Evolutionary conservation across 2,797 vertebrate species (phyloP).

Genomic region (Danio jaintianensis): DNA sequence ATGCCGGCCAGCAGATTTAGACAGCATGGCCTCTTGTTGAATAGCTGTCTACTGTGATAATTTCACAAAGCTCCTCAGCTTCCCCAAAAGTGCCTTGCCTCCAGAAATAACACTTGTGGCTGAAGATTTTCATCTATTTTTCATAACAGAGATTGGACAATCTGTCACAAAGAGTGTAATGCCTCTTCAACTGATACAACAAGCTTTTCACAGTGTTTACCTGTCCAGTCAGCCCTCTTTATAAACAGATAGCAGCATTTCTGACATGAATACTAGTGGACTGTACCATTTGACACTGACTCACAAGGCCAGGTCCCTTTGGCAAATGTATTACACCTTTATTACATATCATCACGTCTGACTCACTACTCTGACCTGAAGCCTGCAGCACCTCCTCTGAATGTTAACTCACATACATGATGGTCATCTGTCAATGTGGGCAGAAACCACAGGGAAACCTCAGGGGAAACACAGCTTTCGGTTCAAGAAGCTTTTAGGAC

Average conservation of each 20-base stretch:
- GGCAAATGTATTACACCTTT: conserved; percentile 34
- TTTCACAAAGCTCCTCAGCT: conserved; percentile 32
- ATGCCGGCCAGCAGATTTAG: conserved; percentile 8
- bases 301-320: conserved; percentile 19
- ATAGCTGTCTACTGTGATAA: conserved; percentile 43
- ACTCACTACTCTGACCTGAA: conserved; percentile 9
- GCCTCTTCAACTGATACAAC: conserved; percentile 4
- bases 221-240: neutral
- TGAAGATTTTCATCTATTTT: conserved; percentile 31
- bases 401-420: conserved; percentile 10
- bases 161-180: conserved; percentile 28
- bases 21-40: conserved; percentile 27
- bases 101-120: conserved; percentile 21
- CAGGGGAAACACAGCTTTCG: neutral
- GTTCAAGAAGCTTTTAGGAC: conserved; percentile 50
- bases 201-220: conserved; percentile 12
- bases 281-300: conserved; percentile 35
- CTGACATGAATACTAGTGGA: conserved; percentile 32
- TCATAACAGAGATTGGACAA: conserved; percentile 18
- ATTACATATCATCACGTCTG: conserved; percentile 27
- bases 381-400: neutral
- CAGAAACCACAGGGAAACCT: neutral
- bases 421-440: conserved; percentile 36
- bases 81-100: conserved; percentile 4
- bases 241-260: conserved; percentile 23